Conservation (phyloP, 2,888 invertebrate genomes). For the Pediacus dermestoides region DNA sequence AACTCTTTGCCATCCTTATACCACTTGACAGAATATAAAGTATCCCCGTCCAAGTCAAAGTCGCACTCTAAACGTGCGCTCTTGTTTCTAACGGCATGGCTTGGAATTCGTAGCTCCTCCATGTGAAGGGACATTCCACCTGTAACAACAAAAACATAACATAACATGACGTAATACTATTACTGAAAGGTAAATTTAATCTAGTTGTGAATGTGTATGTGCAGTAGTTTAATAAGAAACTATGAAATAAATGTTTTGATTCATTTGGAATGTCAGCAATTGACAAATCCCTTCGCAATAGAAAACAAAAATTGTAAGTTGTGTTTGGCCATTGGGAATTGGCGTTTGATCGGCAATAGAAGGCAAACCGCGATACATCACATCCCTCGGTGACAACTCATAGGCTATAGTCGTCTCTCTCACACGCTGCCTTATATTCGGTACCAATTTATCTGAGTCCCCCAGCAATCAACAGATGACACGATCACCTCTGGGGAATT, state of each 20-base stretch:
- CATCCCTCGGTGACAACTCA: slow-evolving; percentile 26
- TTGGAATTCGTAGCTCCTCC: slow-evolving; percentile 75
- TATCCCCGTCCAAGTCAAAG: slow-evolving; percentile 79
- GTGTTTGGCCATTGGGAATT: no score
- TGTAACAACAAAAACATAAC: slow-evolving; percentile 36
- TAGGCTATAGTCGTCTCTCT: slow-evolving; percentile 17
- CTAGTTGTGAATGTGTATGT: no score
- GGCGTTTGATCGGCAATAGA: slow-evolving; percentile 36
- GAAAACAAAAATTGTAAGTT: no score
- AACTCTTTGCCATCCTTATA: slow-evolving; percentile 89
- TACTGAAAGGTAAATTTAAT: no score
- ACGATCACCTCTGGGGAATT: slow-evolving; percentile 41
- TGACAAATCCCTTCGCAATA: no score
- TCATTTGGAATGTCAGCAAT: no score
- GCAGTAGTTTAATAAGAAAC: no score
- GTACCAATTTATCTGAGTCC: slow-evolving; percentile 44
- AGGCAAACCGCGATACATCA: slow-evolving; percentile 29
- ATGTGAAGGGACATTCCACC: slow-evolving; percentile 57
- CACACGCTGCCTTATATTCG: slow-evolving; percentile 17
- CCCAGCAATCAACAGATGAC: slow-evolving; percentile 47
- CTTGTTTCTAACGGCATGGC: slow-evolving; percentile 75
- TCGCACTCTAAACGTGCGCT: slow-evolving; percentile 75
- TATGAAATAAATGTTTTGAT: no score
- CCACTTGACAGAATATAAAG: slow-evolving; percentile 87
- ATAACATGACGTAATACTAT: no score